Evolutionary conservation across 2,888 invertebrate genomes (phyloP), one percentile per base, ranked within the genome.

Genomic region (Crematogaster levior): DNA sequence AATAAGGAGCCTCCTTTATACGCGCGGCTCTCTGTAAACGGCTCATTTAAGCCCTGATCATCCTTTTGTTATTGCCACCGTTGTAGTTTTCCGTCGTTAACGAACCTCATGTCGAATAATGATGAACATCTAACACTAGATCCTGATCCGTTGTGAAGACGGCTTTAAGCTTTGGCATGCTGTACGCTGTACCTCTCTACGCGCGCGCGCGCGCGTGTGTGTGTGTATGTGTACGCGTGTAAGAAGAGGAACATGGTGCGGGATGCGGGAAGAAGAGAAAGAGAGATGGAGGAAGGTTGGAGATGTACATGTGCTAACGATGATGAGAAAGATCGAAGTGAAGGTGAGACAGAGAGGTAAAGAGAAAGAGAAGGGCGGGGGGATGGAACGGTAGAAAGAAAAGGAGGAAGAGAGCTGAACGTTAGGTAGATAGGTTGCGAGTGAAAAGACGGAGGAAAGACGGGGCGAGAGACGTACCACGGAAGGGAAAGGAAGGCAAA

Each of bases 401-500:
- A 61, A 51, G 37, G 68, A 70, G 5, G 3, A 72, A 61, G 37
- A 63, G 61, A 58, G 37, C 37, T 27, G 66, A 61, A 68, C 68
- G 83, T 75, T 61, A 51, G 73, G 61, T 56, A 83, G 72, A 56
- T 46, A 34, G 81, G 51, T 51, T 74, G 61, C 53, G 51, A 77
- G 84, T 82, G 81, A 68, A 81, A 79, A 83, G 84, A 73, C 63
- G 61, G 77, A 83, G 80, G 85, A 27, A 68, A 40, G 70, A 48
- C 48, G 43, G 80, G 75, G 84, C 73, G 60, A 85, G 85, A 81
- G 75, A 61, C 43, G 48, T 37, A 66, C 72, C 79, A 73, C 85
- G 83, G 73, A 85, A 83, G 74, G 86, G 73, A 86, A 85, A 83
- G 88, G 77, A 89, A 93, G 91, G 91, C 92, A 93, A 92, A 92